These are phyloP conservation scores for Medauroidea extradentata DNA, from an alignment of 1,140 invertebrate species.

Conservation along the genomic window DNA sequence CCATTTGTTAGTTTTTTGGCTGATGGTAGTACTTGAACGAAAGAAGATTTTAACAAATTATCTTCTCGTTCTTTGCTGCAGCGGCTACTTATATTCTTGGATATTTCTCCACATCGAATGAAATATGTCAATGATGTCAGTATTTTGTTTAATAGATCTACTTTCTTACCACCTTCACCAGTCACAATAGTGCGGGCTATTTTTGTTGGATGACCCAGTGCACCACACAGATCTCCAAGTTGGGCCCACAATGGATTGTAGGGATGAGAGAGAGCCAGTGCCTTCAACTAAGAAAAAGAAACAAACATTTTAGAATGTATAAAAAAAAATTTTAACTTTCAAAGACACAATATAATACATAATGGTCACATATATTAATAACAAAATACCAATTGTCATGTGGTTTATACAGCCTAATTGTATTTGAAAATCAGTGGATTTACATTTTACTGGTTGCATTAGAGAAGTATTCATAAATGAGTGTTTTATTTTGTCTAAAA, in stretches of 20 bases:
- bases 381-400: neutral
- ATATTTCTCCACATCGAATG: constrained; percentile 69
- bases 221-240: constrained; percentile 76
- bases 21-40: neutral
- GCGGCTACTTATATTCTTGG: constrained; percentile 28
- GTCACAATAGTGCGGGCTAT: constrained; percentile 73
- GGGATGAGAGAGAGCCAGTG: constrained; percentile 38
- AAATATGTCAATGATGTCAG: constrained; percentile 76
- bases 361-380: no score
- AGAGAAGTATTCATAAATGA: no score
- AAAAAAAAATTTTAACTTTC: neutral
- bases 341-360: neutral
- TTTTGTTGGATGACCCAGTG: constrained; percentile 69
- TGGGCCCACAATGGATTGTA: constrained; percentile 85
- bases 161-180: constrained; percentile 57
- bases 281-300: constrained; percentile 43
- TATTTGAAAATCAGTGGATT: no score
- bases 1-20: neutral
- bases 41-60: neutral
- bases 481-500: no score
- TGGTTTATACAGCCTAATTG: neutral
- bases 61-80: neutral
- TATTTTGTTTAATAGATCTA: constrained; percentile 58
- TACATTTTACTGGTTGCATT: no score
- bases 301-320: neutral